Conservation (phyloP, 2,797 vertebrate genomes). For the Alfaro cultratus region DNA sequence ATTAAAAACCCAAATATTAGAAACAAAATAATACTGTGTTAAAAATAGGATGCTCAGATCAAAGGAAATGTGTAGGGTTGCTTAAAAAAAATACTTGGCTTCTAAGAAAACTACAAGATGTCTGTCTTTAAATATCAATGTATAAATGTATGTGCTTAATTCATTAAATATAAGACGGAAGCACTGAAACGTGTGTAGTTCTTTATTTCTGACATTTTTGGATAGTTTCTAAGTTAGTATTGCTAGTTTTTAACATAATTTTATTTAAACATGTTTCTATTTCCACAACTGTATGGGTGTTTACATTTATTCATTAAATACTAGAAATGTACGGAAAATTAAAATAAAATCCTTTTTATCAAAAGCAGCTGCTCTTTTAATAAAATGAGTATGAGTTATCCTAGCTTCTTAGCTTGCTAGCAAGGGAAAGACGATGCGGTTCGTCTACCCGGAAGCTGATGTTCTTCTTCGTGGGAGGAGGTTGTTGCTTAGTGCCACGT, state of each 20-base stretch:
- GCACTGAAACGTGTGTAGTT: neutral
- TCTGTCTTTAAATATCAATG: neutral
- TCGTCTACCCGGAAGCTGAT: slow-evolving; percentile 59
- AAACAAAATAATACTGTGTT: no score
- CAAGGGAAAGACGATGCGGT: neutral
- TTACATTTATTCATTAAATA: neutral
- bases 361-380: neutral
- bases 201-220: neutral
- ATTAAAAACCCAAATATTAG: neutral
- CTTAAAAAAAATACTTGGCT: no score
- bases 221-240: neutral
- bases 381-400: neutral
- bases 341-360: neutral
- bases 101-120: no score
- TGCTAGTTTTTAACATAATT: neutral
- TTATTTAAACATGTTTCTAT: neutral
- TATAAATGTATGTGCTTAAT: neutral
- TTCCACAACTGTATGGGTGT: neutral
- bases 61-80: no score
- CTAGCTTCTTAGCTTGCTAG: neutral
- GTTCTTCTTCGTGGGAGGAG: slow-evolving; percentile 72
- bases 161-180: neutral
- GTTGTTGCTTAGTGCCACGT: slow-evolving; percentile 81
- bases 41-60: no score
- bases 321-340: neutral